Conservation (phyloP, 2,113 vertebrate genomes). For the Oreotrochilus melanogaster region DNA sequence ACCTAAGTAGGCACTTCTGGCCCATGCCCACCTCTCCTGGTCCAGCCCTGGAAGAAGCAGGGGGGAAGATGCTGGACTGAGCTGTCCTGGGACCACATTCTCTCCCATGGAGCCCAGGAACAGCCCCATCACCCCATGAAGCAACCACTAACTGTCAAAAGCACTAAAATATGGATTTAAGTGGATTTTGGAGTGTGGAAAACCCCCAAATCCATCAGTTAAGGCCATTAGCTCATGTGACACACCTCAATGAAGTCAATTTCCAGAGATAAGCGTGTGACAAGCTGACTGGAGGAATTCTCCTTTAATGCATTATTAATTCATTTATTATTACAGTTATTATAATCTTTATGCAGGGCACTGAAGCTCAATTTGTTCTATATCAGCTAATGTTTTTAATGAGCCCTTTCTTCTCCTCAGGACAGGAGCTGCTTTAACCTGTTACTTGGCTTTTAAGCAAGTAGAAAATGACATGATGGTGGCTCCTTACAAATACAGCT, state of each 20-base stretch:
- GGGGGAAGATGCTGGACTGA: not conserved
- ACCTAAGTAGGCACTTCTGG: not conserved
- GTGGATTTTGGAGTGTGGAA: not conserved
- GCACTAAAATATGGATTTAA: not conserved
- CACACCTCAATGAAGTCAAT: conserved; percentile 23
- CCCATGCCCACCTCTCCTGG: not conserved
- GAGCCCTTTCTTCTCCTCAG: conserved; percentile 39
- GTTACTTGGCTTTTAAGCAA: conserved; percentile 2
- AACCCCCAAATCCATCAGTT: conserved; percentile 13
- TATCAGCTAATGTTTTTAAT: conserved; percentile 59
- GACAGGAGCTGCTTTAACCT: conserved; percentile 8
- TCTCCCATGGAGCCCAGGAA: accelerated
- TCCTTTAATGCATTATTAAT: conserved; percentile 69
- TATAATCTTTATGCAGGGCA: conserved; percentile 66
- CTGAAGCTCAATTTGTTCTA: conserved; percentile 62
- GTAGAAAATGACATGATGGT: not conserved
- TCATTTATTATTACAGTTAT: conserved; percentile 71
- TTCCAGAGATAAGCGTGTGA: conserved; percentile 49
- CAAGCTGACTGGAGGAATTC: conserved; percentile 28
- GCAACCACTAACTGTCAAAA: not conserved
- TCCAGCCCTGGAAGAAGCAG: not conserved
- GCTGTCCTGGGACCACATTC: not conserved
- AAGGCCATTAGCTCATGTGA: conserved; percentile 44
- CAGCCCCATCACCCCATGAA: not conserved
- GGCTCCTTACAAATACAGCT: not conserved